These are phyloP conservation scores for Scaptomyza parva DNA, from an alignment of 2,888 invertebrate genomes.

Conservation along the genomic window DNA sequence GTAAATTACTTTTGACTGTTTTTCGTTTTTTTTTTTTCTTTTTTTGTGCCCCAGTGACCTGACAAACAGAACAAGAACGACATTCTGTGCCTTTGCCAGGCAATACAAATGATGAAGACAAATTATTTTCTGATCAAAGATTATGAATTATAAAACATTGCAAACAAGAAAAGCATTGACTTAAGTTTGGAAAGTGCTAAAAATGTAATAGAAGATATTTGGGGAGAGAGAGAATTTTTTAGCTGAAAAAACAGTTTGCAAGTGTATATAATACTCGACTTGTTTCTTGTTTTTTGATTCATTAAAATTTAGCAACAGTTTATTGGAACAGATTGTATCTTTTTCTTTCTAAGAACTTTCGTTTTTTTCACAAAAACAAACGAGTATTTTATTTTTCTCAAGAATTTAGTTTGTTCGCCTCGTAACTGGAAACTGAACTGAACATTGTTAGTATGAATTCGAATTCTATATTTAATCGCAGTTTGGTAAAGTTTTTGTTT, in stretches of 20 bases:
- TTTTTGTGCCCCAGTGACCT: slow-evolving; percentile 45
- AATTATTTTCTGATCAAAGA: background rate
- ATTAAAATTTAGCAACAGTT: background rate
- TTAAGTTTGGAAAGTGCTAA: no score
- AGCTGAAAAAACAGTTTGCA: no score
- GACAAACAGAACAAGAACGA: slow-evolving; percentile 9
- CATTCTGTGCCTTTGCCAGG: no score
- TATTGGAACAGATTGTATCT: background rate
- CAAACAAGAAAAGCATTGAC: background rate
- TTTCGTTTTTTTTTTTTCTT: slow-evolving; percentile 39
- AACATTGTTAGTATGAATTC: background rate
- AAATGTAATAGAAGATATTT: no score
- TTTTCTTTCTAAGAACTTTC: background rate
- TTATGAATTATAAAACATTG: background rate
- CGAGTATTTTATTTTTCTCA: background rate
- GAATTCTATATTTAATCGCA: no score
- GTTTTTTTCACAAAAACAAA: background rate
- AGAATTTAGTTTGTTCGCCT: background rate
- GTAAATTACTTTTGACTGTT: slow-evolving; percentile 59
- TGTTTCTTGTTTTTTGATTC: no score
- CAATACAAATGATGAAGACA: slow-evolving; percentile 32
- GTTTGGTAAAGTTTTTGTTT: no score
- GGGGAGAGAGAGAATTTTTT: no score
- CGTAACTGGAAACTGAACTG: background rate
- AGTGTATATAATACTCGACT: no score